Evolutionary conservation across 2,888 invertebrate genomes (phyloP).

Genomic region (Erannis defoliaria): DNA sequence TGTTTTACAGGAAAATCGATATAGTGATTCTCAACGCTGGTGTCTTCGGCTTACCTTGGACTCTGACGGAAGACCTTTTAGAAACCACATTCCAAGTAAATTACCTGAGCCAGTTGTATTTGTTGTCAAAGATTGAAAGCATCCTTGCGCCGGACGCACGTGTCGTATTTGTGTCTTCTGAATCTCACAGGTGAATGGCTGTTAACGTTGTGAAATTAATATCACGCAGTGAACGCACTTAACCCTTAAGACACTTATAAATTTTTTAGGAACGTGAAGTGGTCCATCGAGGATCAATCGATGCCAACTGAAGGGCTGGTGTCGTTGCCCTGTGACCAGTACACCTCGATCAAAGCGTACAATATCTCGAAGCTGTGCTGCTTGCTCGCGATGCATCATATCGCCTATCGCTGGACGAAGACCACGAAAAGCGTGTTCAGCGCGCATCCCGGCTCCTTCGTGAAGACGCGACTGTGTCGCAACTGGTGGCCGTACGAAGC

Average conservation of each 20-base stretch:
- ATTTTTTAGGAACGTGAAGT: conserved; percentile 65
- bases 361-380: conserved; percentile 96
- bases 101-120: conserved; percentile 92
- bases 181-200: conserved; percentile 91
- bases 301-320: conserved; percentile 86
- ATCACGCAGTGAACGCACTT: neutral
- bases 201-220: neutral
- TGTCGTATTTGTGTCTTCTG: conserved; percentile 94
- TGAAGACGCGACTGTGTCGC: conserved; percentile 91
- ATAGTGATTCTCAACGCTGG: conserved; percentile 93
- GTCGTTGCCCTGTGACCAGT: conserved; percentile 90
- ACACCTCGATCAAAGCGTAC: conserved; percentile 94
- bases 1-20: conserved; percentile 88
- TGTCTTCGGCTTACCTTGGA: conserved; percentile 91
- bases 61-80: conserved; percentile 90
- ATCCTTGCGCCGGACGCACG: conserved; percentile 89
- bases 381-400: conserved; percentile 87
- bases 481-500: conserved; percentile 95
- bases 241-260: neutral
- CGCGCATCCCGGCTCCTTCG: conserved; percentile 96
- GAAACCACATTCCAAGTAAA: conserved; percentile 96
- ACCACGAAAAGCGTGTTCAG: conserved; percentile 91
- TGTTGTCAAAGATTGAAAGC: conserved; percentile 91
- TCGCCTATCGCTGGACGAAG: conserved; percentile 90
- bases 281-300: conserved; percentile 59